Percentiles rank a stretch among this genome's conserved stretches.
Conservation (phyloP, 2,797 vertebrate genomes). For the Myotis findleyi region DNA sequence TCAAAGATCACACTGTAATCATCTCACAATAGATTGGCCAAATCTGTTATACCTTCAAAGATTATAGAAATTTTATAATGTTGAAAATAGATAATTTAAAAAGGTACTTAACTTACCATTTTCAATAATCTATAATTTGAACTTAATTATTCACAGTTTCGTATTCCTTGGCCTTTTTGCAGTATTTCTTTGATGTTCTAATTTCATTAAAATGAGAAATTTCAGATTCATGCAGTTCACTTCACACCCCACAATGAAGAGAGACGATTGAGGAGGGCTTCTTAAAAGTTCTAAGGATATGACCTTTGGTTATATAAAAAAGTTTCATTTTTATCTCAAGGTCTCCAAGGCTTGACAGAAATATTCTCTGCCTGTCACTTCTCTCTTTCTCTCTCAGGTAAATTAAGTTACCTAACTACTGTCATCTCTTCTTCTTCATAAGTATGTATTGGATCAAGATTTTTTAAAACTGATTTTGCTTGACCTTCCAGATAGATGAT, state of each 20-base stretch:
- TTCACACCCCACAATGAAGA: constrained; percentile 54
- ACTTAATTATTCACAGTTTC: neutral
- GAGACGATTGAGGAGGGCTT: neutral
- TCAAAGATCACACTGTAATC: neutral
- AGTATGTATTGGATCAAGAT: constrained; percentile 63
- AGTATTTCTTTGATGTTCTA: neutral
- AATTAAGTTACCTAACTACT: constrained; percentile 71
- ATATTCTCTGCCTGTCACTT: constrained; percentile 65
- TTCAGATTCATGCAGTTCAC: constrained; percentile 7
- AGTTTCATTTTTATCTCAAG: constrained; percentile 65
- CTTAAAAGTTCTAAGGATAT: constrained; percentile 26
- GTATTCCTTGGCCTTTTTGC: neutral
- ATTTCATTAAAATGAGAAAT: constrained; percentile 12
- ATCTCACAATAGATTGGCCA: neutral
- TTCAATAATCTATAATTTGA: constrained; percentile 3
- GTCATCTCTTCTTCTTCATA: constrained; percentile 62
- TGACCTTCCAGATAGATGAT: constrained; percentile 64
- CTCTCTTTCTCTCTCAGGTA: constrained; percentile 45
- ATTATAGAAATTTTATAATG: neutral
- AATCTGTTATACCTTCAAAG: neutral
- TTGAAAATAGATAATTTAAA: neutral
- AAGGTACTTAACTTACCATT: neutral
- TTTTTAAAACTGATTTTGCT: constrained; percentile 52
- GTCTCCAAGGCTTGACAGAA: constrained; percentile 51
- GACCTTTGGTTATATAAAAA: constrained; percentile 52